Evolutionary conservation across 2,797 vertebrate genomes (phyloP).

Genomic region (Galaxias olidus): DNA sequence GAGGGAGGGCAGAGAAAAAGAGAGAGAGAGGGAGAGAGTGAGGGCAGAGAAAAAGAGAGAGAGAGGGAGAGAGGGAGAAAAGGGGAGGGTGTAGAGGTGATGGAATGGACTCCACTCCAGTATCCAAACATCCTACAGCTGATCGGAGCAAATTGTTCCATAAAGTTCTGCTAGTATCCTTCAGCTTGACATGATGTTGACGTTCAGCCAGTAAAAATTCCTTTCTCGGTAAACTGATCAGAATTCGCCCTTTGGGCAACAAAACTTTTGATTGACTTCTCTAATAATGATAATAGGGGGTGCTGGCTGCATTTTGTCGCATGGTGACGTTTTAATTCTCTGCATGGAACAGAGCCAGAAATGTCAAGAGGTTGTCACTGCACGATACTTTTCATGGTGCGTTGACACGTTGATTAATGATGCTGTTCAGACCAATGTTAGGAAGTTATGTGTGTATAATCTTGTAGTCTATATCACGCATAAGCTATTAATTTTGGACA

Average conservation of each 20-base stretch:
- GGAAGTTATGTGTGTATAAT: no score
- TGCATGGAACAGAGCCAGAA: not conserved
- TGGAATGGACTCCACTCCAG: not conserved
- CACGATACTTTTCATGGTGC: not conserved
- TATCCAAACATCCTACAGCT: not conserved
- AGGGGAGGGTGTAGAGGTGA: not conserved
- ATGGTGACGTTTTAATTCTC: not conserved
- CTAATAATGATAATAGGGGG: not conserved
- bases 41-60: not conserved
- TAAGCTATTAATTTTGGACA: no score
- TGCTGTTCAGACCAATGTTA: not conserved
- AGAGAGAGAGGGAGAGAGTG: not conserved
- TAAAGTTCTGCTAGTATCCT: not conserved
- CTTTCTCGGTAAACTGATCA: not conserved
- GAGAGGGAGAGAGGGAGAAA: not conserved
- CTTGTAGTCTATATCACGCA: no score
- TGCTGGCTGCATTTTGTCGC: not conserved
- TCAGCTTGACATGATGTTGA: not conserved
- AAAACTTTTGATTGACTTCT: not conserved
- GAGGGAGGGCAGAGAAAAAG: not conserved
- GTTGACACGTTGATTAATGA: not conserved
- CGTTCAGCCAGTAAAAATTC: not conserved
- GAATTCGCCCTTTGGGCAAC: not conserved
- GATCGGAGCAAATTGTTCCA: not conserved
- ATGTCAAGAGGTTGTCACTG: not conserved